phyloP scores from a whole-genome alignment of 2,113 vertebrate species.

The zebrafish (Danio rerio) region GRCz12tu NC_133181.1:35817501-35818000 shows the following conservation, averaged over 20 bases:
- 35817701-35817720: neutral
- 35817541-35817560: too few relatives aligned
- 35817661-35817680: too few relatives aligned
- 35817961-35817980: neutral
- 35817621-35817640: too few relatives aligned
- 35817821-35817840: neutral
- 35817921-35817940: conserved; percentile 6
- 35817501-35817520: too few relatives aligned
- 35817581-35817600: too few relatives aligned
- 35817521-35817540: too few relatives aligned
- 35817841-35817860: neutral
- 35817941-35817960: conserved; percentile 7
- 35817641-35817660: too few relatives aligned
- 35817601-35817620: too few relatives aligned
- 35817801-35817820: neutral
- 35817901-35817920: neutral
- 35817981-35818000: neutral
- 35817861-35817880: neutral
- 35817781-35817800: too few relatives aligned
- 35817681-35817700: too few relatives aligned
- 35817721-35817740: neutral
- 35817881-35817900: neutral
- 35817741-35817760: neutral
- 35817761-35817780: neutral
- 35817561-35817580: too few relatives aligned